Percentiles rank a stretch among this genome's conserved stretches.
These are phyloP conservation scores for Siderastrea radians DNA, from an alignment of 92 coral and sea anemone genomes.

Conservation along the genomic window DNA sequence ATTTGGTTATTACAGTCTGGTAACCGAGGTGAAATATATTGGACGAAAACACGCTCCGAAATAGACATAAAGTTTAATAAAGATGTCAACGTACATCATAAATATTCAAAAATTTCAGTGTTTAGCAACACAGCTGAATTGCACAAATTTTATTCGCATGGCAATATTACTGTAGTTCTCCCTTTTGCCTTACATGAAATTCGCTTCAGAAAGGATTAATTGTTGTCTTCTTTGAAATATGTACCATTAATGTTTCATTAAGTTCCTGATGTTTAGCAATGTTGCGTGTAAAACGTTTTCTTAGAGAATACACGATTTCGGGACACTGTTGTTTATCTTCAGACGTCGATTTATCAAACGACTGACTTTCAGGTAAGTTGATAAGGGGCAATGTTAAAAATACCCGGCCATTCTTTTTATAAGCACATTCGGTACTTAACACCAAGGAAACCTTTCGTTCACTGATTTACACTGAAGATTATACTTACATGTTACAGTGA, in stretches of 20 bases:
- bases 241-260: background rate
- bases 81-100: background rate
- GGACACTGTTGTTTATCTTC: background rate
- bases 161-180: background rate
- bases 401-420: too few species aligned
- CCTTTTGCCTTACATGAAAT: background rate
- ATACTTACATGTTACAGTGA: too few species aligned
- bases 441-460: too few species aligned
- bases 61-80: background rate
- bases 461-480: too few species aligned
- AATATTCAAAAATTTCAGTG: background rate
- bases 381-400: too few species aligned
- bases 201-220: too few species aligned
- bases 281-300: background rate
- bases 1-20: too few species aligned
- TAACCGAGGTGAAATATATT: constrained; percentile 6
- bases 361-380: too few species aligned
- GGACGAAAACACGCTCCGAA: background rate
- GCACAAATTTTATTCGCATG: background rate
- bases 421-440: too few species aligned
- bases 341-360: background rate
- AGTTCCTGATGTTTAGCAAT: background rate
- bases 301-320: background rate
- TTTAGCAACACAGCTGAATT: background rate
- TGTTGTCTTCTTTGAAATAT: background rate